Conservation (phyloP, 2,888 invertebrate genomes). For the Hyposoter didymator region DNA sequence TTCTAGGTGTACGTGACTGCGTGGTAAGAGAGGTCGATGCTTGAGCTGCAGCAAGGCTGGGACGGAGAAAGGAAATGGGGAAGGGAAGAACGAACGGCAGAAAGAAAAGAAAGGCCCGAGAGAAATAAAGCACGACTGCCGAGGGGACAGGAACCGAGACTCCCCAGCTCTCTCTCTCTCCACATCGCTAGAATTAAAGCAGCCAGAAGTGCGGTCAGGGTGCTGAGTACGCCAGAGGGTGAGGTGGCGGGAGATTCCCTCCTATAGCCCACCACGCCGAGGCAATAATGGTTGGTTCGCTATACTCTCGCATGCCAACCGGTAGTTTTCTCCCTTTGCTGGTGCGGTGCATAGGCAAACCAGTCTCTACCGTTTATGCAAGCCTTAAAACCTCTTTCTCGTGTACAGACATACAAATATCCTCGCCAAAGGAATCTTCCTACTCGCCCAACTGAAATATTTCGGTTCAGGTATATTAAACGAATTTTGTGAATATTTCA, state of each 20-base stretch:
- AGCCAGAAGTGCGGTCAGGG: conserved; percentile 50
- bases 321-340: conserved; percentile 76
- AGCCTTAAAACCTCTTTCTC: conserved; percentile 65
- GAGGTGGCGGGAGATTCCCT: conserved; percentile 59
- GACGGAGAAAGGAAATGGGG: conserved; percentile 32
- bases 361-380: conserved; percentile 72
- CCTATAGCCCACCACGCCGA: conserved; percentile 51
- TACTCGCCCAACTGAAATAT: background rate
- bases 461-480: background rate
- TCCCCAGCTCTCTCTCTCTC: conserved; percentile 51
- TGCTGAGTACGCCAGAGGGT: conserved; percentile 60
- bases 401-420: conserved; percentile 40
- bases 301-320: conserved; percentile 80
- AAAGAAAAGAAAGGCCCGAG: conserved; percentile 54
- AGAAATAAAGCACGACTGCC: conserved; percentile 19
- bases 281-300: conserved; percentile 78
- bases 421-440: conserved; percentile 22
- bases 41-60: conserved; percentile 30
- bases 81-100: conserved; percentile 50
- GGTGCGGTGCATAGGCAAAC: conserved; percentile 56
- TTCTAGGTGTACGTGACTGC: conserved; percentile 64
- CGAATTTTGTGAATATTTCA: background rate
- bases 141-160: conserved; percentile 31
- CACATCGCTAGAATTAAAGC: conserved; percentile 53
- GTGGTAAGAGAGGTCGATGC: conserved; percentile 16